Evolutionary conservation across 2,113 vertebrate genomes (phyloP).

Genomic region (Aptenodytes patagonicus): DNA sequence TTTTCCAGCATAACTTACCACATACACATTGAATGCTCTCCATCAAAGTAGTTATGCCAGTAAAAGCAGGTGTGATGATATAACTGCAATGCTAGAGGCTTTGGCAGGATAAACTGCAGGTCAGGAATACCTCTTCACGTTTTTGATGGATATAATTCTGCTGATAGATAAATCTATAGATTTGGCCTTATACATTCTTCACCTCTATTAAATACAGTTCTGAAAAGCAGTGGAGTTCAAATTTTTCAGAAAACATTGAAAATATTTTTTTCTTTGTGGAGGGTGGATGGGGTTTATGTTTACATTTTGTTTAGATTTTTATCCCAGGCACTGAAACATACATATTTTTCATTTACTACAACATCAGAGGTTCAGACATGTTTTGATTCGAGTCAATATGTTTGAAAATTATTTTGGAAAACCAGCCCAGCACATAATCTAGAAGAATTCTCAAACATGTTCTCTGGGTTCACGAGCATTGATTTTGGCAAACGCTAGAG

Average conservation of each 20-base stretch:
- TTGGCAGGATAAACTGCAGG: background rate
- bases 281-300: background rate
- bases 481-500: background rate
- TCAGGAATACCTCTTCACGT: background rate
- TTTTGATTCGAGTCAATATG: background rate
- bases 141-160: background rate
- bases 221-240: background rate
- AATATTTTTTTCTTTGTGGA: background rate
- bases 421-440: background rate
- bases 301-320: background rate
- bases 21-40: background rate
- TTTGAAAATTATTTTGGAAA: constrained; percentile 9
- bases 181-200: background rate
- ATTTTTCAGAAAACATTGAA: background rate
- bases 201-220: background rate
- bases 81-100: background rate
- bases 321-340: background rate
- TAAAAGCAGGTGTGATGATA: background rate
- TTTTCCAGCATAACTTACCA: background rate
- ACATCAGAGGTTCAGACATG: background rate
- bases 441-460: background rate
- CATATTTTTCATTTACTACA: background rate
- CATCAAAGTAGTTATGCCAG: background rate
- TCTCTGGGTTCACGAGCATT: background rate
- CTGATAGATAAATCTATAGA: background rate